These are phyloP conservation scores for Varanus salvator DNA, from an alignment of 2,113 vertebrate species.

Conservation along the genomic window DNA sequence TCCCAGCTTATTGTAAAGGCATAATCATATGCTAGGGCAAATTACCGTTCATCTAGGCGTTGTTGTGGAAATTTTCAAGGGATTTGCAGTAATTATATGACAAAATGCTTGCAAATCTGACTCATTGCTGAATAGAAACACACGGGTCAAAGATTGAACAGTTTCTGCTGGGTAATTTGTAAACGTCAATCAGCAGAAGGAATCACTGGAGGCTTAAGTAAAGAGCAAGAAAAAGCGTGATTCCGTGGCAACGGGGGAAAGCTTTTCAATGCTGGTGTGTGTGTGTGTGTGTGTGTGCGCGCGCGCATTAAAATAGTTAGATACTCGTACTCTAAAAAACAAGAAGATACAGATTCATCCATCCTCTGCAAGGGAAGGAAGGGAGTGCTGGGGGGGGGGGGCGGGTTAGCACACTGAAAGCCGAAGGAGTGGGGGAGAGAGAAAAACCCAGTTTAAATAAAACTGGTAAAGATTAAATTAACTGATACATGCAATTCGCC, in stretches of 20 bases:
- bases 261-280: conserved; percentile 80
- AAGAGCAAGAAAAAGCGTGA: conserved; percentile 66
- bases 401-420: neutral
- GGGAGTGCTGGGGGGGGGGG: neutral
- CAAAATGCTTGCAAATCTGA: conserved; percentile 98
- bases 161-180: conserved; percentile 98
- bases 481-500: conserved; percentile 83
- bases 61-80: conserved; percentile 95
- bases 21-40: conserved; percentile 81
- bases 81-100: conserved; percentile 99
- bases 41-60: conserved; percentile 90
- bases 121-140: conserved; percentile 94
- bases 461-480: conserved; percentile 84
- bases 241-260: conserved; percentile 71
- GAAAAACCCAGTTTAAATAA: conserved; percentile 83
- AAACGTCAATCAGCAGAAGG: conserved; percentile 96
- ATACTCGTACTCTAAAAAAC: conserved; percentile 41
- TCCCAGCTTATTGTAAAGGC: conserved; percentile 73
- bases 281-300: neutral
- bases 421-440: neutral
- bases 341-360: conserved; percentile 47
- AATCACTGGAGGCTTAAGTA: conserved; percentile 82
- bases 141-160: conserved; percentile 97
- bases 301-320: conserved; percentile 45
- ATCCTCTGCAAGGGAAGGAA: conserved; percentile 56